Percentiles rank a stretch among this genome's conserved stretches.
Conservation (phyloP, 2,888 invertebrate species). For the Liopterus haemorrhoidalis region DNA sequence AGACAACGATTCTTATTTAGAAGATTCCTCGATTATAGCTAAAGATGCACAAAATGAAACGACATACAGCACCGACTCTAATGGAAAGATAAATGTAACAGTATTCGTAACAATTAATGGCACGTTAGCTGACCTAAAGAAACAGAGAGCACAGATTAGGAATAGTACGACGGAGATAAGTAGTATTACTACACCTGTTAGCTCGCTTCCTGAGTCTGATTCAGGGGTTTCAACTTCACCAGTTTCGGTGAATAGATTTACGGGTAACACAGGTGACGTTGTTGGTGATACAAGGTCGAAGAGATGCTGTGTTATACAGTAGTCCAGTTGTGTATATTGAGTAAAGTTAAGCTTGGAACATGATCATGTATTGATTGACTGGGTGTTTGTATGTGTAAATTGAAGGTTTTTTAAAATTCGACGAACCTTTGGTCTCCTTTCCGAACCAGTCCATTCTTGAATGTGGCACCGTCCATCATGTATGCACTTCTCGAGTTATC, state of each 20-base stretch:
- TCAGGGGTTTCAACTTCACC: constrained; percentile 44
- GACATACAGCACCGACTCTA: constrained; percentile 64
- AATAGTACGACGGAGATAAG: constrained; percentile 53
- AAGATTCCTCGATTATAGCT: constrained; percentile 53
- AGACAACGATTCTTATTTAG: constrained; percentile 65
- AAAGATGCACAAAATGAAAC: constrained; percentile 53
- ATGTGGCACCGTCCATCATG: too few species aligned
- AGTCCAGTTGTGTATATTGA: too few species aligned
- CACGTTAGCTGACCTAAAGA: constrained; percentile 88
- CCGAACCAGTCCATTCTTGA: too few species aligned
- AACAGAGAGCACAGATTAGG: constrained; percentile 79
- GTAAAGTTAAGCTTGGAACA: too few species aligned
- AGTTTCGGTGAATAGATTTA: constrained; percentile 56
- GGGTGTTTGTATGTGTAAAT: too few species aligned
- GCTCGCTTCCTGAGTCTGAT: constrained; percentile 47
- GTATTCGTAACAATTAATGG: constrained; percentile 74
- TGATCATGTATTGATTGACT: too few species aligned
- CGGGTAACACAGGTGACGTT: constrained; percentile 72
- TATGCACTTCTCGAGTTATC: too few species aligned
- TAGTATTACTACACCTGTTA: constrained; percentile 42
- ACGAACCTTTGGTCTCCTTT: too few species aligned
- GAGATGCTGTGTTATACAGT: constrained; percentile 71
- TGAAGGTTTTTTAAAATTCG: too few species aligned
- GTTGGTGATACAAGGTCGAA: constrained; percentile 65
- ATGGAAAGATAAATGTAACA: constrained; percentile 84